phyloP scores from a whole-genome alignment of 64 coral and sea anemone species.

The Acropora tenuis region DNA sequence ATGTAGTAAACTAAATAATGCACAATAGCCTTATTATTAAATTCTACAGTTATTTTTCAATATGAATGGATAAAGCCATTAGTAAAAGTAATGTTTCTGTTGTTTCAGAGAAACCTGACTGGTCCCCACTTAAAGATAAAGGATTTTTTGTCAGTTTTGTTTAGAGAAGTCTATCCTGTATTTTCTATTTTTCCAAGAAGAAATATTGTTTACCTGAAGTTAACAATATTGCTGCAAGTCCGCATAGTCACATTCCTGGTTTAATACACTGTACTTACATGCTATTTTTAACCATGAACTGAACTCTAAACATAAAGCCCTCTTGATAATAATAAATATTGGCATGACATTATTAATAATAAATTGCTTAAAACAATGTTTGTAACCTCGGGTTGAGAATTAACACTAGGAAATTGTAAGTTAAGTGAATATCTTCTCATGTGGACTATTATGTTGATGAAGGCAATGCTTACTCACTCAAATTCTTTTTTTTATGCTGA shows the following conservation, averaged over 20 bases:
- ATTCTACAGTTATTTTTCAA: not conserved
- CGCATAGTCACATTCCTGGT: too few relatives aligned
- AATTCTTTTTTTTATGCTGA: not conserved
- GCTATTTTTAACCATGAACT: not conserved
- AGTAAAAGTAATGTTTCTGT: not conserved
- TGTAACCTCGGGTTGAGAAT: too few relatives aligned
- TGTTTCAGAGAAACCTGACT: not conserved
- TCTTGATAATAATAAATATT: not conserved
- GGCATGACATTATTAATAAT: not conserved
- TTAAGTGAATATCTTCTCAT: too few relatives aligned
- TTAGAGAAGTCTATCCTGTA: too few relatives aligned
- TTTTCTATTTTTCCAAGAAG: too few relatives aligned
- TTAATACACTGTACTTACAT: not conserved
- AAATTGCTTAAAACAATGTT: too few relatives aligned
- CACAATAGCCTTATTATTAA: not conserved
- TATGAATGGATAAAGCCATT: not conserved
- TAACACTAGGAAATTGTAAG: too few relatives aligned
- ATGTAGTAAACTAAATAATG: not conserved
- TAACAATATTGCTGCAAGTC: too few relatives aligned
- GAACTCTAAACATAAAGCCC: not conserved
- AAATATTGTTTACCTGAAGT: too few relatives aligned
- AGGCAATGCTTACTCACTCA: not conserved
- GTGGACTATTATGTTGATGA: too few relatives aligned
- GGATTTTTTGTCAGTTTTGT: not conserved
- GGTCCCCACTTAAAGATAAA: not conserved